Evolutionary conservation across 2,888 invertebrate genomes (phyloP), one percentile per base, ranked within the genome.

Genomic region (Bombyx huttoni): DNA sequence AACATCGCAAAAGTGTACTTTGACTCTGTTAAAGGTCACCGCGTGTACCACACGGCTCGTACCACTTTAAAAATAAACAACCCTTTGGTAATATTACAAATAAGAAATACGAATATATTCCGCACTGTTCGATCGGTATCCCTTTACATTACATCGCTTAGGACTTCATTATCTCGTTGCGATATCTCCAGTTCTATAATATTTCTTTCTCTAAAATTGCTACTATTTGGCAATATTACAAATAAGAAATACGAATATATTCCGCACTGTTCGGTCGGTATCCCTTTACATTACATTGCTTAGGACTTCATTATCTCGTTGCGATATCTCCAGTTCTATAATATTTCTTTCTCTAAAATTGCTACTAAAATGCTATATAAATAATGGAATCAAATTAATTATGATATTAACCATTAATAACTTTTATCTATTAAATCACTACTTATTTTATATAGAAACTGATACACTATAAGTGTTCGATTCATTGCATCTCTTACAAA

Each of bases 41-140:
- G 68, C 67, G 71, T 75, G 77, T 78, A 78, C 78, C 79, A 80
- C 75, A 78, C 71, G 70, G 53, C 73, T 75, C 81, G 79, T 62
- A 80, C 81, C 78, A 80, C 63, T 81, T 81, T 81, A 82, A 75
- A 82, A 78, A 82, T 82, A 69, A 77, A 66, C 66, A 64, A 64
- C 70, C 73, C 81, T 82, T 81, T 80, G 78, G 79, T 76, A 78
- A 76, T 75, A 81, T 78, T 74, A 67, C 71, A 70, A 71, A 24
- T 24, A 24, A n/a, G n/a, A 24, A 24, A 24, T 67, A 72, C 64
- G 63, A 66, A 70, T 68, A 61, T 73, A 72, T 70, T 68, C 69
- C 40, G 49, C 63, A 69, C 68, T 68, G 76, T 62, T 58, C 62
- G 58, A 61, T 63, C 70, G 72, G 75, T 69, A 71, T 65, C 62